Base-by-base conservation (phyloP, 37 sponge, comb jelly and placozoan species). In the Geodia barretti region DNA sequence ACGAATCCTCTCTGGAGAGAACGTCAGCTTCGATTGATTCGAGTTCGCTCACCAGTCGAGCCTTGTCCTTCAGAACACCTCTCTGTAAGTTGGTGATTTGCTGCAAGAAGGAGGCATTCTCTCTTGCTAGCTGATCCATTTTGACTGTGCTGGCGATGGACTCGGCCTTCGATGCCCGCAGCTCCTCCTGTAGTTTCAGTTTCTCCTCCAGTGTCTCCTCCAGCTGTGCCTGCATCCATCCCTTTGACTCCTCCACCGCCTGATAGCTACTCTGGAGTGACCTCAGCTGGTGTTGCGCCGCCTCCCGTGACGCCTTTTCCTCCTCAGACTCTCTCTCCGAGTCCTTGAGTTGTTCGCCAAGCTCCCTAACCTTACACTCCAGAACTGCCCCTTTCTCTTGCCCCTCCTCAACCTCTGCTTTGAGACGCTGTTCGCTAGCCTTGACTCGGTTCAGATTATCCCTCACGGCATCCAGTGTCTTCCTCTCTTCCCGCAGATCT, bases 21-120 rank as follows among this genome's bases (percentile, higher is more conserved):
- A 88, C 82, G 61, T 85, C 89, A 23, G 89, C 93, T 73, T 92
- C 89, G 34, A 92, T 92, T 1, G 67, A 86, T 41, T 92, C 93
- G 31, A 92, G 69, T 59, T 88, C 77, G 42, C 71, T 78, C 58
- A 92, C 93, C 31, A 92, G 78, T 29, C 67, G 32, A 1, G 85
- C 89, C 41, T 92, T 92, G 80, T 92, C 93, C 60, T 79, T 80
- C 41, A 88, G 47, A 2, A 92, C 43, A 19, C 81, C 89, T 41
- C 72, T 64, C 70, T 85, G 93, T 23, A 92, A 64, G 7, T 88
- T 79, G n/a, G 67, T 43, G 0, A 92, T 41, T 41, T 88, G 85
- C 39, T 88, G 78, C 62, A 82, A 80, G 38, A 86, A 72, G 30
- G 77, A 29, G 14, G 72, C 72, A 29, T 75, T 85, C 72, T 92